Evolutionary conservation across 2,888 invertebrate species (phyloP).

Genomic region (Heliconius erato): DNA sequence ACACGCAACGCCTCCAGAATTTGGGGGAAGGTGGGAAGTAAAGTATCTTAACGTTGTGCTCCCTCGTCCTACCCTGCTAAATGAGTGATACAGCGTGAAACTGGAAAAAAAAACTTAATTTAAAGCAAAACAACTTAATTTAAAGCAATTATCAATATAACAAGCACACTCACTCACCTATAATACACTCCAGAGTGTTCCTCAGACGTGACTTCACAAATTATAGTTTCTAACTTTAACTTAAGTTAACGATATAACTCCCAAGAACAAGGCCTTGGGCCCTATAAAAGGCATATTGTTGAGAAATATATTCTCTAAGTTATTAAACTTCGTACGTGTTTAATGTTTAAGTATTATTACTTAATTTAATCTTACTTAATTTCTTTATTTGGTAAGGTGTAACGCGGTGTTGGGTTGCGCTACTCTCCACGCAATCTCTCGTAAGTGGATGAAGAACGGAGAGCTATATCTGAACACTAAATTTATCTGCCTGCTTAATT

Average conservation of each 20-base stretch:
- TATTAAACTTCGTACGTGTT: constrained; percentile 1
- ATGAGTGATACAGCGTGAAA: too few species aligned
- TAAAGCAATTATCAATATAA: constrained; percentile 15
- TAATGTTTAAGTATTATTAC: not conserved
- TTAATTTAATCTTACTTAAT: not conserved
- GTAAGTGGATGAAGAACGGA: not conserved
- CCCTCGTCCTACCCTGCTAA: too few species aligned
- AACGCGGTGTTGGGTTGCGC: too few species aligned
- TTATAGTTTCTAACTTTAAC: constrained; percentile 22
- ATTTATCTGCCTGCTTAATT: too few species aligned
- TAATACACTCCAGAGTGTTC: constrained; percentile 10
- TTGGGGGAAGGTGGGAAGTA: too few species aligned
- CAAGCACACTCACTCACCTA: constrained; percentile 2
- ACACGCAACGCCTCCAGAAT: too few species aligned
- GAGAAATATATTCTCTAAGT: not conserved
- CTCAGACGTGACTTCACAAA: constrained; percentile 20
- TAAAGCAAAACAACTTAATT: not conserved
- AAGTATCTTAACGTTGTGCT: too few species aligned
- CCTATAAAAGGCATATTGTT: constrained; percentile 26
- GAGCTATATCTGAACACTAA: too few species aligned
- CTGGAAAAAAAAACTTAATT: too few species aligned
- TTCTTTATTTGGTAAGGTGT: too few species aligned
- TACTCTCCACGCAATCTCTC: not conserved
- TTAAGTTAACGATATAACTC: constrained; percentile 15
- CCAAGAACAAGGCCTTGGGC: constrained; percentile 4